Evolutionary conservation across 2,888 invertebrate species (phyloP).

Genomic region (Coenonympha arcania): DNA sequence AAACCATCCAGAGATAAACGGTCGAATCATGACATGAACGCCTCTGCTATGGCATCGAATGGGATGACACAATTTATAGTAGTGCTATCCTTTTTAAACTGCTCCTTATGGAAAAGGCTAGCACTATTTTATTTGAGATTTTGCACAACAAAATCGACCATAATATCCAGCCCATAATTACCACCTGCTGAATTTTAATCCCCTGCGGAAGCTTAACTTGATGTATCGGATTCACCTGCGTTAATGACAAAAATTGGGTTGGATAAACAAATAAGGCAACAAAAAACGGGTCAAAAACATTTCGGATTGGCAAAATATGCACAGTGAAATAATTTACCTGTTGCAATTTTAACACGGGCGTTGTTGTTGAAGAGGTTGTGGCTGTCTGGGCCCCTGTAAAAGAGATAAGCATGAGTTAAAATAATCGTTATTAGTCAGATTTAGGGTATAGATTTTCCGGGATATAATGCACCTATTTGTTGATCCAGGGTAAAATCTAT

Average conservation of each 20-base stretch:
- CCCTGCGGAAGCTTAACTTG: constrained; percentile 68
- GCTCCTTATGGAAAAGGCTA: no score
- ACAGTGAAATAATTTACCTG: constrained; percentile 44
- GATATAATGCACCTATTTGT: no score
- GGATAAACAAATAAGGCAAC: neutral
- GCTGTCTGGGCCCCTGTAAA: constrained; percentile 52
- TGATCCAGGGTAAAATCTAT: no score
- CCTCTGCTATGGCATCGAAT: no score
- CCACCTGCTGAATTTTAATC: constrained; percentile 70
- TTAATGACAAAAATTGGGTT: constrained; percentile 11
- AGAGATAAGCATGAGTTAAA: neutral
- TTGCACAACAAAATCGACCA: no score
- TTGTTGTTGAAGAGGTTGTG: constrained; percentile 51
- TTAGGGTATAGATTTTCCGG: neutral
- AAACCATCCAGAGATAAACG: no score
- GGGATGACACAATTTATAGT: no score
- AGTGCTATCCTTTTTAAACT: no score
- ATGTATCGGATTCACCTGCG: constrained; percentile 64
- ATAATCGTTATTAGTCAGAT: no score
- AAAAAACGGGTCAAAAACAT: neutral
- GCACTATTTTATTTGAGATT: no score
- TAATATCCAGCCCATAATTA: no score
- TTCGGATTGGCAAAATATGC: neutral
- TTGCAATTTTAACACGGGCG: constrained; percentile 63
- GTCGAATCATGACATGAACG: no score